These are phyloP conservation scores for Meteorus sp. DNA, from an alignment of 1,140 invertebrate genomes.

Conservation along the genomic window DNA sequence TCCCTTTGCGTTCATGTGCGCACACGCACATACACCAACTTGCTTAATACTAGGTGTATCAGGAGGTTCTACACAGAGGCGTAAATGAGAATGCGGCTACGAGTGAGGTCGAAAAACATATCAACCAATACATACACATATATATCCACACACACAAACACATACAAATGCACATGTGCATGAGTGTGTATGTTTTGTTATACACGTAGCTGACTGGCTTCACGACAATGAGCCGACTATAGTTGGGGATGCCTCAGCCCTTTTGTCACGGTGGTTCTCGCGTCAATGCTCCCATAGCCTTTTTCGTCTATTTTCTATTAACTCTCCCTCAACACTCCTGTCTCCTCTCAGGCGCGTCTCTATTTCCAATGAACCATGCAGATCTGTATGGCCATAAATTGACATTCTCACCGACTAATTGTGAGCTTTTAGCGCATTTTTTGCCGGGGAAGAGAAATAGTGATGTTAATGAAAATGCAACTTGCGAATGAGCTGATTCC, in stretches of 20 bases:
- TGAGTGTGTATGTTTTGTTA: background rate
- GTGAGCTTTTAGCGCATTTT: slow-evolving; percentile 5
- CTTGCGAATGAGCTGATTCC: no score
- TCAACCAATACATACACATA: background rate
- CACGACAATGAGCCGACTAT: slow-evolving; percentile 3
- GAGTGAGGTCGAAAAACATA: background rate
- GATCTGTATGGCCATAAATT: background rate
- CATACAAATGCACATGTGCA: background rate
- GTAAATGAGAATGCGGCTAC: slow-evolving; percentile 11
- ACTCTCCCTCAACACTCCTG: slow-evolving; percentile 17
- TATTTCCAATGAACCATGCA: background rate
- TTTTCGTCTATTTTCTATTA: slow-evolving; percentile 38
- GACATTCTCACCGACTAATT: slow-evolving; percentile 11
- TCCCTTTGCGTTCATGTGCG: slow-evolving; percentile 28
- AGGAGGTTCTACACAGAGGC: no score
- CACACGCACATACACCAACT: slow-evolving; percentile 9
- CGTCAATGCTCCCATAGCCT: slow-evolving; percentile 56
- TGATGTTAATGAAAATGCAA: background rate
- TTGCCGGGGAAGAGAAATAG: background rate
- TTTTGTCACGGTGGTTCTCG: slow-evolving; percentile 58
- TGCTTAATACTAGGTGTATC: no score
- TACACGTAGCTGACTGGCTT: no score
- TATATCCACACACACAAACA: background rate
- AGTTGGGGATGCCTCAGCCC: slow-evolving; percentile 56
- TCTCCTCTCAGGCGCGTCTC: slow-evolving; percentile 1